A percentile compares a stretch with the other conserved stretches of the same genome.
Conservation (phyloP, 1,140 invertebrate genomes). For the Kradibia gibbosae region DNA sequence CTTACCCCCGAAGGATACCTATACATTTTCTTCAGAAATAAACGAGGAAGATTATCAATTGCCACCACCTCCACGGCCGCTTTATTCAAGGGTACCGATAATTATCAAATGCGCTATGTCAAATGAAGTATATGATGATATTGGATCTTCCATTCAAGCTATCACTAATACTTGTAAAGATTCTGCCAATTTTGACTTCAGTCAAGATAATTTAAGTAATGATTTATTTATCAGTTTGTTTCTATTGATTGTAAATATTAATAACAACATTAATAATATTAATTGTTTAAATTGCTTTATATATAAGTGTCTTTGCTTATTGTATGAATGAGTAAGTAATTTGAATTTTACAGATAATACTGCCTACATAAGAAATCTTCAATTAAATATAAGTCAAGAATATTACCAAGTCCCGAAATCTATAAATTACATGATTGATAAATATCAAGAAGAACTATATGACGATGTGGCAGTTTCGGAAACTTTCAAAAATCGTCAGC, state of each 20-base stretch:
- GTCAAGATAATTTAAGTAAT: conserved; percentile 35
- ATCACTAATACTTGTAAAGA: conserved; percentile 1
- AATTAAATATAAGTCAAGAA: conserved; percentile 49
- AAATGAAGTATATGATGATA: conserved; percentile 45
- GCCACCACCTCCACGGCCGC: conserved; percentile 44
- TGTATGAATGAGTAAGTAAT: no score
- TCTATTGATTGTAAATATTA: neutral
- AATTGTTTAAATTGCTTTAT: neutral
- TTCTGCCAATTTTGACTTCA: conserved; percentile 22
- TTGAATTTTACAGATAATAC: conserved; percentile 22
- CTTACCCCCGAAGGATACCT: neutral
- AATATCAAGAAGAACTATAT: conserved; percentile 57
- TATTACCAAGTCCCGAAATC: conserved; percentile 63
- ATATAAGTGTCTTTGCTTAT: no score
- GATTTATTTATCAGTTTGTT: neutral
- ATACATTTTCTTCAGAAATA: no score
- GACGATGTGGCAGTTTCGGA: conserved; percentile 62
- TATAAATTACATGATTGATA: conserved; percentile 33
- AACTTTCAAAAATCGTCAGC: conserved; percentile 56
- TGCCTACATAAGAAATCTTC: conserved; percentile 35
- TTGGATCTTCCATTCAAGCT: neutral
- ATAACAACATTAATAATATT: neutral
- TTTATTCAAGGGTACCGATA: conserved; percentile 41
- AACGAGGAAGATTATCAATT: conserved; percentile 43
- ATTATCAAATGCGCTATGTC: conserved; percentile 31